A percentile compares a stretch with the other conserved stretches of the same genome.
Evolutionary conservation across 2,113 vertebrate genomes (phyloP).

Genomic region (Myocastor coypus): DNA sequence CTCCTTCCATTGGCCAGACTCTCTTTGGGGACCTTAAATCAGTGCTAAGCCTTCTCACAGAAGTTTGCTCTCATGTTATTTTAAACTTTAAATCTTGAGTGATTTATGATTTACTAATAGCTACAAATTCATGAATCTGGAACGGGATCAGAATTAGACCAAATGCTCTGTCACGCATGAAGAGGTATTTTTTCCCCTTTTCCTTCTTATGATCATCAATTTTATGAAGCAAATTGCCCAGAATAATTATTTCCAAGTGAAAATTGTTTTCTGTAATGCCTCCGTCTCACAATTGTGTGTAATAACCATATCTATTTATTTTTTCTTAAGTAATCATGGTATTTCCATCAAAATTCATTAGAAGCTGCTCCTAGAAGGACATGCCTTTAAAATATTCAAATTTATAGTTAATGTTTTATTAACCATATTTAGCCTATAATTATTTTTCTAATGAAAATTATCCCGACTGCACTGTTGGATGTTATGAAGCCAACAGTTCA

Average conservation of each 20-base stretch:
- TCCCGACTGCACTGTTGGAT: conserved; percentile 70
- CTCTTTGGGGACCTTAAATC: no score
- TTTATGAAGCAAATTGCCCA: conserved; percentile 52
- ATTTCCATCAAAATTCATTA: conserved; percentile 83
- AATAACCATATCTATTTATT: conserved; percentile 78
- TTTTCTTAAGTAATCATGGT: conserved; percentile 79
- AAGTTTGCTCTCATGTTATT: not conserved
- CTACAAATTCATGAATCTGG: not conserved
- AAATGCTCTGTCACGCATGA: not conserved
- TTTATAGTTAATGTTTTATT: conserved; percentile 83
- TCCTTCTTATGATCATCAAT: conserved; percentile 33
- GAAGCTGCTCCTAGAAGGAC: conserved; percentile 73
- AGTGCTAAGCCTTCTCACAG: not conserved
- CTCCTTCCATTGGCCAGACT: fast-evolving
- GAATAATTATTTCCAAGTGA: conserved; percentile 74
- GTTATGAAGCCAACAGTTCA: conserved; percentile 74
- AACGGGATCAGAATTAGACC: not conserved
- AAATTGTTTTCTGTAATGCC: conserved; percentile 73
- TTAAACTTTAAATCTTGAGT: not conserved
- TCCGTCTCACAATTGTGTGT: conserved; percentile 61
- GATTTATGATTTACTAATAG: not conserved
- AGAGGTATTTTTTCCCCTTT: not conserved
- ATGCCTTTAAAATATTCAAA: conserved; percentile 82
- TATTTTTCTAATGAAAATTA: conserved; percentile 83
- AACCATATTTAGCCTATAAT: conserved; percentile 82